Evolutionary conservation across 2,888 invertebrate genomes (phyloP).

Genomic region (Sylvicola cinctus): DNA sequence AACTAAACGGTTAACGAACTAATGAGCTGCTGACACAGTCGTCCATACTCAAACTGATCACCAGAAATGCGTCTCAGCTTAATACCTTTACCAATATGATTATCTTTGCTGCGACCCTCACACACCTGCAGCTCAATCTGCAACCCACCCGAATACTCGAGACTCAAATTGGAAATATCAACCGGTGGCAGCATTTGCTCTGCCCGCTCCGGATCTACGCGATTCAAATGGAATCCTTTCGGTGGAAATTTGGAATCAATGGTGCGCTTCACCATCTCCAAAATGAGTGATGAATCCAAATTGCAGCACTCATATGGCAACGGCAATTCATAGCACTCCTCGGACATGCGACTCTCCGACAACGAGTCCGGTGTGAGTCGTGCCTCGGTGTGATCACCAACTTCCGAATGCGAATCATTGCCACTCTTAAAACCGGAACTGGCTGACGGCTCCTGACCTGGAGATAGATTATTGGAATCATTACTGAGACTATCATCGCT

Average conservation of each 20-base stretch:
- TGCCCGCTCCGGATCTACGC: conserved; percentile 14
- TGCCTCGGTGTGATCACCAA: conserved; percentile 29
- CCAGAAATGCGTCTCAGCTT: conserved; percentile 75
- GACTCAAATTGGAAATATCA: conserved; percentile 34
- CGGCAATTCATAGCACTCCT: conserved; percentile 45
- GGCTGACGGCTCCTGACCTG: conserved; percentile 32
- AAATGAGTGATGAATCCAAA: conserved; percentile 55
- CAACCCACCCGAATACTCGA: conserved; percentile 64
- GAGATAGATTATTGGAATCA: conserved; percentile 34
- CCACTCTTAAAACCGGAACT: conserved; percentile 38
- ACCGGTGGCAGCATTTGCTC: conserved; percentile 8
- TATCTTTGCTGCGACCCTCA: conserved; percentile 35
- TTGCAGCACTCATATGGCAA: conserved; percentile 62
- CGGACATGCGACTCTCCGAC: conserved; percentile 20
- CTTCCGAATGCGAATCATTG: conserved; percentile 28
- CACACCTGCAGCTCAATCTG: conserved; percentile 69
- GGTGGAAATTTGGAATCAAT: conserved; percentile 63
- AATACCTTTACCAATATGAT: conserved; percentile 49
- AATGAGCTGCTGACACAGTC: conserved; percentile 70
- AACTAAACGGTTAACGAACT: conserved; percentile 58
- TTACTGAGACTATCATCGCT: conserved; percentile 55
- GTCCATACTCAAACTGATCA: conserved; percentile 70
- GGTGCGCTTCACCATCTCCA: conserved; percentile 57
- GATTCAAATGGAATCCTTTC: conserved; percentile 35
- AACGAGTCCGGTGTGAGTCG: conserved; percentile 23